phyloP scores from a whole-genome alignment of 2,797 vertebrate genomes.

The Cetoscarus ocellatus region DNA sequence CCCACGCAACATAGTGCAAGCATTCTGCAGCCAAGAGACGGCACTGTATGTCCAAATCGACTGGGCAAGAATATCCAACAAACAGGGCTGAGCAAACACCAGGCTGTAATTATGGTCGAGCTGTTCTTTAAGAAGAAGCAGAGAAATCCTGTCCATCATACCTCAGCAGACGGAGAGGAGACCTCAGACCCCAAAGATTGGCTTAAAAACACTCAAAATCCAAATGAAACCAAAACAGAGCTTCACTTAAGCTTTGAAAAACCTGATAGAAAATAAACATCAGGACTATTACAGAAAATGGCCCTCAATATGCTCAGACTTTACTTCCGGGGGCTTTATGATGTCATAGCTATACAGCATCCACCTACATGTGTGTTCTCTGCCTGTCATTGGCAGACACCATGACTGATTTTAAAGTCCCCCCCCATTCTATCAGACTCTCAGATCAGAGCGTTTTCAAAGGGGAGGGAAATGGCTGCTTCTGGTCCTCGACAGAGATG shows the following conservation, averaged over 20 bases:
- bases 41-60: conserved; percentile 30
- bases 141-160: conserved; percentile 4
- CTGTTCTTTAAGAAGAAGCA: conserved; percentile 5
- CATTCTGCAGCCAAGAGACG: conserved; percentile 40
- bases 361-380: no score
- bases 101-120: conserved; percentile 14
- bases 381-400: no score
- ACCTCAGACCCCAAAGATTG: background rate
- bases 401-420: no score
- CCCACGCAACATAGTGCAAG: conserved; percentile 39
- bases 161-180: background rate
- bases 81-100: conserved; percentile 25
- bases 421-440: no score
- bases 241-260: background rate
- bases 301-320: no score
- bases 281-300: background rate
- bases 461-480: no score
- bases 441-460: no score
- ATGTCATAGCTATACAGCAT: no score
- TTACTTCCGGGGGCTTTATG: no score
- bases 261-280: background rate
- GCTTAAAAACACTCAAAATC: background rate
- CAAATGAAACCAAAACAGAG: background rate
- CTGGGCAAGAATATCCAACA: conserved; percentile 24
- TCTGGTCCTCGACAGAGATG: no score